Evolutionary conservation across 2,113 vertebrate species (phyloP).

Genomic region (Colinus virginianus): DNA sequence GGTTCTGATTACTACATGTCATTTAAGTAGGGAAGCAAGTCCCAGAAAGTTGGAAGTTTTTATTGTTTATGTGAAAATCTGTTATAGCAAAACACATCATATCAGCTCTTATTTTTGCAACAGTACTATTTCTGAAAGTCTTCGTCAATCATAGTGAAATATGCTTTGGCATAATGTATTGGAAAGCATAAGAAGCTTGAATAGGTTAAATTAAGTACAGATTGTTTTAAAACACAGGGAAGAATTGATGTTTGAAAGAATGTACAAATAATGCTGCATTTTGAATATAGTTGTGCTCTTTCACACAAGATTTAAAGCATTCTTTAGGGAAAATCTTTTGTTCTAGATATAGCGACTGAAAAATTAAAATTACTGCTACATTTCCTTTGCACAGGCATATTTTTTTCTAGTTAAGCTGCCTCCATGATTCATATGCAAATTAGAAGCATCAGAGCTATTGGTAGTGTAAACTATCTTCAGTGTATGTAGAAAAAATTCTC

Average conservation of each 20-base stretch:
- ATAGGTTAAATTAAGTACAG: constrained; percentile 54
- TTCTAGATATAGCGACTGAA: background rate
- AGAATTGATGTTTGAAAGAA: constrained; percentile 32
- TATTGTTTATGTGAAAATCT: constrained; percentile 13
- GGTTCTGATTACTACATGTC: background rate
- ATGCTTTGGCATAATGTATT: constrained; percentile 42
- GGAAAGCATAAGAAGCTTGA: constrained; percentile 25
- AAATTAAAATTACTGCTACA: background rate
- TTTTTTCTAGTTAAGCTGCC: background rate
- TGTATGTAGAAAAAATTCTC: constrained; percentile 34
- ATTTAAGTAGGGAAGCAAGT: accelerated
- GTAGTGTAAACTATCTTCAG: constrained; percentile 33
- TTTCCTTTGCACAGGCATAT: background rate
- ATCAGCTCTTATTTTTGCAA: background rate
- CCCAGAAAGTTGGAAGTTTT: background rate
- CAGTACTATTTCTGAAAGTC: constrained; percentile 17
- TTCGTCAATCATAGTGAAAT: background rate
- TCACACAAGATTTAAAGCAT: background rate
- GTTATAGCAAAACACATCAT: background rate
- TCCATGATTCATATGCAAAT: constrained; percentile 21
- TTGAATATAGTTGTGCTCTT: background rate
- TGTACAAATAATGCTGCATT: background rate
- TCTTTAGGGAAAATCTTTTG: background rate
- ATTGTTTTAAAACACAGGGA: constrained; percentile 45
- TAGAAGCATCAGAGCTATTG: constrained; percentile 42